Percentiles rank a stretch among this genome's conserved stretches.
These are phyloP conservation scores for Ibycter americanus DNA, from an alignment of 2,797 vertebrate species.

Conservation along the genomic window DNA sequence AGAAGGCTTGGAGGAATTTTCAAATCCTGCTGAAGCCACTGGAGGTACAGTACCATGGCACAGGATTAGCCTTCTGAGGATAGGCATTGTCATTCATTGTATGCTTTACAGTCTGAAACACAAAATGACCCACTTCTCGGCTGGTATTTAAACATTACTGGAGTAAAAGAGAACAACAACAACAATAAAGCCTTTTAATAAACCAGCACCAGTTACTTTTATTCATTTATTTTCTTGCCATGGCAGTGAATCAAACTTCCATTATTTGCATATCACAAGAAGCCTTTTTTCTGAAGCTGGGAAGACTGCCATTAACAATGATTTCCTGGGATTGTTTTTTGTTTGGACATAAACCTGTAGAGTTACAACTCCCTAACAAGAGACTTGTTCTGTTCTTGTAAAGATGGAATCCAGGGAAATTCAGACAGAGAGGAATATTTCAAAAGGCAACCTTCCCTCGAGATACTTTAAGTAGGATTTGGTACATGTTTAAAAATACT, in stretches of 20 bases:
- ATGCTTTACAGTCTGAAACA: not conserved
- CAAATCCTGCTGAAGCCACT: not conserved
- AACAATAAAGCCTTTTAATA: not conserved
- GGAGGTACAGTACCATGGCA: not conserved
- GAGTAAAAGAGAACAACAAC: not conserved
- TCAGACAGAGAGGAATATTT: not conserved
- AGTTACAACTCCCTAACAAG: not conserved
- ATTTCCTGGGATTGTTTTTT: not conserved
- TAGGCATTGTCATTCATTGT: not conserved
- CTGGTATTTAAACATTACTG: not conserved
- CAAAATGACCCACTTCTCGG: not conserved
- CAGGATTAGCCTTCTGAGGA: not conserved
- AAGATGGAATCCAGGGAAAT: not conserved
- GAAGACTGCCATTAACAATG: not conserved
- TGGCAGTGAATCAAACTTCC: not conserved
- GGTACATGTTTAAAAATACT: not conserved
- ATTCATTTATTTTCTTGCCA: not conserved
- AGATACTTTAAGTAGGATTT: not conserved
- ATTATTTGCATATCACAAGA: not conserved
- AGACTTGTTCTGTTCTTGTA: not conserved
- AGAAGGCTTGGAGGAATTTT: not conserved
- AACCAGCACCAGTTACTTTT: not conserved
- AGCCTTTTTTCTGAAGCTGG: not conserved
- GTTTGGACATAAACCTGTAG: not conserved
- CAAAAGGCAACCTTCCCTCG: not conserved